Conservation (phyloP, 2,888 invertebrate species). For the Acrobasis repandana region DNA sequence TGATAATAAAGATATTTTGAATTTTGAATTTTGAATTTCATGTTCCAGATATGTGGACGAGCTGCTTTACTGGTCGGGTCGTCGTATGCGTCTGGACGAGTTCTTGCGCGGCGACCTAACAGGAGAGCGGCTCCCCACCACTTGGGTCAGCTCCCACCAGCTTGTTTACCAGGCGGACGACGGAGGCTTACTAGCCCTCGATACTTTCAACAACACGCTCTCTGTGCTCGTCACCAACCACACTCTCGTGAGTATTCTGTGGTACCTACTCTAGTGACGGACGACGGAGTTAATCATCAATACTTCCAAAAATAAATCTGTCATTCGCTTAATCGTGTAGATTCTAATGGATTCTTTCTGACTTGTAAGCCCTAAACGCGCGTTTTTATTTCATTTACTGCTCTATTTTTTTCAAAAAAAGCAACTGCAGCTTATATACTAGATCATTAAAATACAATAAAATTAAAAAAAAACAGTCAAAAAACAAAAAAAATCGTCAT, state of each 20-base stretch:
- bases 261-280: neutral
- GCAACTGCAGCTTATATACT: too few relatives aligned
- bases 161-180: constrained; percentile 94
- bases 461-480: too few relatives aligned
- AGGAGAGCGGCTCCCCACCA: constrained; percentile 88
- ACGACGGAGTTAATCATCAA: neutral
- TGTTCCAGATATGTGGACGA: constrained; percentile 91
- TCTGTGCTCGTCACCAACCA: constrained; percentile 93
- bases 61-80: constrained; percentile 93
- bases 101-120: constrained; percentile 90
- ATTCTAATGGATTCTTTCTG: too few relatives aligned
- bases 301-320: too few relatives aligned
- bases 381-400: too few relatives aligned
- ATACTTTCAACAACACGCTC: constrained; percentile 90
- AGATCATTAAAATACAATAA: too few relatives aligned
- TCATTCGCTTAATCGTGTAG: too few relatives aligned
- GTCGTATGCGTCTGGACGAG: constrained; percentile 92
- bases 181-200: constrained; percentile 90
- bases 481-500: too few relatives aligned
- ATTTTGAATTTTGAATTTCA: too few relatives aligned
- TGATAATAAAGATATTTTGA: too few relatives aligned
- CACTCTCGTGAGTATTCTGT: constrained; percentile 86
- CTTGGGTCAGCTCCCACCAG: constrained; percentile 92
- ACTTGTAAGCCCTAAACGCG: too few relatives aligned
- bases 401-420: too few relatives aligned